phyloP scores from a whole-genome alignment of 2,888 invertebrate species.

The Seladonia tumulorum region DNA sequence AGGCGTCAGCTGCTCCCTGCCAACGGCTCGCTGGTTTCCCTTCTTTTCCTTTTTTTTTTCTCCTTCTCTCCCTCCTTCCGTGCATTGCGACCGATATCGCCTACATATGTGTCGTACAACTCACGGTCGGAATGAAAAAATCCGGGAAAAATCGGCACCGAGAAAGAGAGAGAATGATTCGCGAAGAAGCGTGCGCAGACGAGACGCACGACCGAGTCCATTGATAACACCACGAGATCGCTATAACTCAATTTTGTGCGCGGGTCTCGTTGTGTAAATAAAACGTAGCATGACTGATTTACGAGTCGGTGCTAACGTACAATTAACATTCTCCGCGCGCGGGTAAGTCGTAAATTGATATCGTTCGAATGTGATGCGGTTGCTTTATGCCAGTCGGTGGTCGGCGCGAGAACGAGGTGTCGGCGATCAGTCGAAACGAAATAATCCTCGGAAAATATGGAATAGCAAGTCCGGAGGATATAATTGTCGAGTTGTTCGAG shows the following conservation, averaged over 20 bases:
- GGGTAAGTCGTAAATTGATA: not conserved
- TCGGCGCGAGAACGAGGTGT: not conserved
- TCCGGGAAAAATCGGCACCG: constrained; percentile 21
- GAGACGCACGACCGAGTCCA: constrained; percentile 12
- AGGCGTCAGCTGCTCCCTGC: constrained; percentile 82
- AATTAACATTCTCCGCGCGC: constrained; percentile 16
- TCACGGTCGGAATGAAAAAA: constrained; percentile 45
- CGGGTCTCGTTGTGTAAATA: constrained; percentile 12
- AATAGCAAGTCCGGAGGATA: not conserved
- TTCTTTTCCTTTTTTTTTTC: constrained; percentile 56
- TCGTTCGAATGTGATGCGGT: not conserved
- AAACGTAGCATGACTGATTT: not conserved
- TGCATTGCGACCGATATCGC: constrained; percentile 73
- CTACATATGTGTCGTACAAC: constrained; percentile 68
- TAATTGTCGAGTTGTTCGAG: not conserved
- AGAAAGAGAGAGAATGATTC: constrained; percentile 30
- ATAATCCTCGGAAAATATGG: not conserved
- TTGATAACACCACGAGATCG: constrained; percentile 25
- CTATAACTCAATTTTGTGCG: not conserved
- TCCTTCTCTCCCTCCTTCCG: constrained; percentile 30
- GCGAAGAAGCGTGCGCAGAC: not conserved
- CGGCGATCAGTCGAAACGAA: not conserved
- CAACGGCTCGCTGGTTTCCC: constrained; percentile 73
- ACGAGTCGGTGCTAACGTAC: not conserved
- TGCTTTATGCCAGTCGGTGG: not conserved